phyloP scores from a whole-genome alignment of 2,888 invertebrate species.

The Geophilus truncorum region DNA sequence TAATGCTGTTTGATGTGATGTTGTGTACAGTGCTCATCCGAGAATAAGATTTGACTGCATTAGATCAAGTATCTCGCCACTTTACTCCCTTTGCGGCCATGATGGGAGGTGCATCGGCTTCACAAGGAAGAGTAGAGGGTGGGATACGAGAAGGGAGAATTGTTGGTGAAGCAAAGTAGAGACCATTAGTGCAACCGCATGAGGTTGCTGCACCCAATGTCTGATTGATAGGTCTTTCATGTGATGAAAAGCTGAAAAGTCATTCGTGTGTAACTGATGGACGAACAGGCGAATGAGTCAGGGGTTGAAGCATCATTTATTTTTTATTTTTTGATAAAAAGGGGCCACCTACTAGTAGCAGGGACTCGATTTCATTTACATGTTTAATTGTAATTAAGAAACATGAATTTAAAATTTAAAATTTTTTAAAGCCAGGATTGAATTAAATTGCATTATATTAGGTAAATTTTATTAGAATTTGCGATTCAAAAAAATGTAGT shows the following conservation, averaged over 20 bases:
- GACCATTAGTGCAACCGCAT: slow-evolving; percentile 21
- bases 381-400: background rate
- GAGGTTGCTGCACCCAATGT: slow-evolving; percentile 11
- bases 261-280: slow-evolving; percentile 18
- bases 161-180: background rate
- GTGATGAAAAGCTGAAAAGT: slow-evolving; percentile 20
- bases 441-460: no score
- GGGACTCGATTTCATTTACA: background rate
- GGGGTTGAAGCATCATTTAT: background rate
- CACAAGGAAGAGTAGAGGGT: background rate
- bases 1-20: no score
- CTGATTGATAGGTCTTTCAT: slow-evolving; percentile 19
- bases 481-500: background rate
- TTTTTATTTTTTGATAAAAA: background rate
- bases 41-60: background rate
- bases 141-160: background rate
- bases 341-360: background rate
- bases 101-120: background rate
- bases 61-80: background rate
- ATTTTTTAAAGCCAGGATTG: background rate
- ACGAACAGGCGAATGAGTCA: slow-evolving; percentile 18
- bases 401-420: background rate
- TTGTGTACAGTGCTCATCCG: background rate
- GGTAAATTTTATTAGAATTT: background rate
- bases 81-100: slow-evolving; percentile 9